Evolutionary conservation across 2,888 invertebrate genomes (phyloP).

Genomic region (Spisula solida): DNA sequence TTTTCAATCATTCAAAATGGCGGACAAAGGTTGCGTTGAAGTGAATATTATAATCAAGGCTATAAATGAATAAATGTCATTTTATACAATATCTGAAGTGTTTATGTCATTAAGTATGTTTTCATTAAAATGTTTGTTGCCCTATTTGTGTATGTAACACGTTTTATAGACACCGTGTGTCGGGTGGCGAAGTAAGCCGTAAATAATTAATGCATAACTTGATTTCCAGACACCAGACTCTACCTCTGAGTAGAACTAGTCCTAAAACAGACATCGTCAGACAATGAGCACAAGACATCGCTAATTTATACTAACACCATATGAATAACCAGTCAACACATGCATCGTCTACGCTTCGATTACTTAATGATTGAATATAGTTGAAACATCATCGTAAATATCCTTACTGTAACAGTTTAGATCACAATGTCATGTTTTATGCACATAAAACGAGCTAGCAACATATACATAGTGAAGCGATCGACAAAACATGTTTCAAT

Average conservation of each 20-base stretch:
- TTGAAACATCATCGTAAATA: not conserved
- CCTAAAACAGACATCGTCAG: not conserved
- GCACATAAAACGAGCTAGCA: not conserved
- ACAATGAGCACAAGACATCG: too few species aligned
- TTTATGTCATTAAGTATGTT: not conserved
- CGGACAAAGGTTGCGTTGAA: not conserved
- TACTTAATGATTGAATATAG: too few species aligned
- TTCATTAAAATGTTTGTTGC: not conserved
- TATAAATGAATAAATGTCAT: not conserved
- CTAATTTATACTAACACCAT: too few species aligned
- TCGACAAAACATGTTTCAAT: slow-evolving; percentile 19
- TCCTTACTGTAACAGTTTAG: not conserved
- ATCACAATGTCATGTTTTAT: not conserved
- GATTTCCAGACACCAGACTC: not conserved
- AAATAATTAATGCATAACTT: not conserved
- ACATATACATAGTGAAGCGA: not conserved
- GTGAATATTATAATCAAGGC: not conserved
- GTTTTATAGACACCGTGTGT: not conserved
- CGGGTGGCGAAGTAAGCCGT: not conserved
- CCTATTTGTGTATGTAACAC: not conserved
- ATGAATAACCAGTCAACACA: too few species aligned
- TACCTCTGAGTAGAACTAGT: not conserved
- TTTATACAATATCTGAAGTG: not conserved
- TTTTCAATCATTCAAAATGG: slow-evolving; percentile 24
- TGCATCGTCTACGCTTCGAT: too few species aligned